Percentiles rank a stretch among this genome's conserved stretches.
phyloP scores from a whole-genome alignment of 2,888 invertebrate species.

The Epistrophella euchroma region DNA sequence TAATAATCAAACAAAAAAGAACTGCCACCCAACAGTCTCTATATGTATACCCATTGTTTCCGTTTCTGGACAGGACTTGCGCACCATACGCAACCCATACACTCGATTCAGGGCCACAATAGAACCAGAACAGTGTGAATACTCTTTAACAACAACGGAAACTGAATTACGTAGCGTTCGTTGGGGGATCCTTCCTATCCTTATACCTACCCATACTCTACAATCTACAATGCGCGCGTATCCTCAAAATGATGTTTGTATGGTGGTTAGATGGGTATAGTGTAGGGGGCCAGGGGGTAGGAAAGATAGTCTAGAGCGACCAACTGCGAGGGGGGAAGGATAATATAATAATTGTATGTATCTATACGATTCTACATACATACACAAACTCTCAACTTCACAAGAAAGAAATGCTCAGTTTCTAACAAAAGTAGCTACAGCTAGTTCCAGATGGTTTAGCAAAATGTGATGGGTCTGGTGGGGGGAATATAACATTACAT shows the following conservation, averaged over 20 bases:
- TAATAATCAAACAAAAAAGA: conserved; percentile 10
- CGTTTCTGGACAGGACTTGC: conserved; percentile 66
- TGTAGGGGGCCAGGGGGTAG: neutral
- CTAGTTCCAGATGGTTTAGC: conserved; percentile 29
- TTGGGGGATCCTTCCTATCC: conserved; percentile 26
- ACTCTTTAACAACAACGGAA: conserved; percentile 69
- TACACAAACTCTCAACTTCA: neutral
- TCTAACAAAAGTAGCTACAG: conserved; percentile 55
- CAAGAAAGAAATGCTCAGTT: conserved; percentile 51
- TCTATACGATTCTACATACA: conserved; percentile 15
- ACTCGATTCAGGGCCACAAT: conserved; percentile 68
- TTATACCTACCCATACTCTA: neutral
- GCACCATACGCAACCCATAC: conserved; percentile 70
- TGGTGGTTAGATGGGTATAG: conserved; percentile 3
- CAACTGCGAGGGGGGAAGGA: conserved; percentile 7
- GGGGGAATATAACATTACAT: neutral
- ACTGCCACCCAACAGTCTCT: conserved; percentile 4
- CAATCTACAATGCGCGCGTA: conserved; percentile 43
- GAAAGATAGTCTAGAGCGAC: neutral
- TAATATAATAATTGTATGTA: conserved; percentile 47
- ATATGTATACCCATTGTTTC: conserved; percentile 46
- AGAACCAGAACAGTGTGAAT: conserved; percentile 71
- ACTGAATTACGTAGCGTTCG: conserved; percentile 67
- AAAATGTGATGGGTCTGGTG: neutral
- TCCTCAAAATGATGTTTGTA: conserved; percentile 38